Evolutionary conservation across 2,888 invertebrate genomes (phyloP), one percentile per base, ranked within the genome.

Genomic region (Cerastoderma edule): DNA sequence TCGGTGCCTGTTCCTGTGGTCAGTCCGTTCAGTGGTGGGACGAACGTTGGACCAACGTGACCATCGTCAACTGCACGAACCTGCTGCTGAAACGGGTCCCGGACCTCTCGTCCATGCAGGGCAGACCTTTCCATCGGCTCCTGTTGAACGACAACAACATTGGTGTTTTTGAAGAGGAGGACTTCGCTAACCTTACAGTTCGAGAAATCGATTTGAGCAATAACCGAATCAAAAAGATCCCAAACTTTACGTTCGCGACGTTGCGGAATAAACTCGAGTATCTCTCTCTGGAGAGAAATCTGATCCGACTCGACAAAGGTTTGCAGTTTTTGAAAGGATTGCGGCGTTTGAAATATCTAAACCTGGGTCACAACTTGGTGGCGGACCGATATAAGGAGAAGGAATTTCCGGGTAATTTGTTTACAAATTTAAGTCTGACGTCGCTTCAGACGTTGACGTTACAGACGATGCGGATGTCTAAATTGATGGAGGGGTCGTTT

Each of bases 61-160:
- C 79, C 33, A 65, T 75, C 16, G 83, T 84, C 0, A 82, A 86
- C 60, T 86, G 86, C 57, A 79, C 82, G 4, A 30, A 72, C 35
- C 48, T 65, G 19, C 35, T 65, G 33, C 60, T 82, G 19, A 33
- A 56, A 19, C 48, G 69, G 19, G 56, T 82, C 54, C 86, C 86
- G 13, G 78, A 83, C 67, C 70, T 84, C 6, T 72, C 68, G 19
- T 54, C 64, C 19, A 66, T 83, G 22, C 28, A 44, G 28, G 68
- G 67, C 4, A 56, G 68, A 35, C 33, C 75, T 54, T 76, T 86
- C 46, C 79, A 84, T 48, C 75, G 73, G 60, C 70, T 86, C n/a
- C 60, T 82, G 46, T 53, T 86, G 10, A 80, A 76, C 48, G 79
- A 82, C 54, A 86, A 86, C 35, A 83, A 84, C 33, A 79, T 86